These are phyloP conservation scores for Girardia tigrina DNA, from an alignment of 2,888 invertebrate species.

Conservation along the genomic window DNA sequence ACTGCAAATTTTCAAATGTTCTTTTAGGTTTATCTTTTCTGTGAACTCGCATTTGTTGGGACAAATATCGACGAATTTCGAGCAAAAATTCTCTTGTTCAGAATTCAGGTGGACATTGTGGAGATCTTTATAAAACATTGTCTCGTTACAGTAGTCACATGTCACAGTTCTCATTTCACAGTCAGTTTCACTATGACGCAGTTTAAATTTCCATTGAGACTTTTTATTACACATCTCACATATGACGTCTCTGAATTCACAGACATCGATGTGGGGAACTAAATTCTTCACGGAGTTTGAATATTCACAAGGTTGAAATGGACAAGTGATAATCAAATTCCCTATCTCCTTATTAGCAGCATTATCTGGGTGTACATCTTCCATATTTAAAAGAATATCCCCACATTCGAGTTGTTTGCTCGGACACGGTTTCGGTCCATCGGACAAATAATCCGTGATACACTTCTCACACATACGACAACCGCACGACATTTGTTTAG, in stretches of 20 bases:
- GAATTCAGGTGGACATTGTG: background rate
- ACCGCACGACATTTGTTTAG: background rate
- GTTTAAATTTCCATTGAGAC: background rate
- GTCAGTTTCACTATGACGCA: background rate
- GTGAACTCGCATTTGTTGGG: background rate
- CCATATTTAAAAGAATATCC: background rate
- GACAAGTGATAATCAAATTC: background rate
- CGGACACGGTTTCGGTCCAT: background rate
- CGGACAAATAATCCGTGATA: background rate
- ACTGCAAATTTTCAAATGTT: background rate
- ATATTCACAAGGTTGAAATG: background rate
- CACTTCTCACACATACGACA: background rate
- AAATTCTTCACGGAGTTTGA: background rate
- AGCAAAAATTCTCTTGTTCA: background rate
- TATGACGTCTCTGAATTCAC: background rate
- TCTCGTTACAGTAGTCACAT: background rate
- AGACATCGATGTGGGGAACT: background rate
- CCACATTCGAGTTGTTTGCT: background rate
- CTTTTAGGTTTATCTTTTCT: background rate
- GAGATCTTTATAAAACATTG: background rate
- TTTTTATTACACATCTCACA: background rate
- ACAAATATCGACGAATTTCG: background rate
- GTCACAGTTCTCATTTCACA: constrained; percentile 3
- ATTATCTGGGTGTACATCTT: background rate
- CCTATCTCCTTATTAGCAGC: background rate